Conservation (phyloP, 2,113 vertebrate species). For the Malurus melanocephalus region DNA sequence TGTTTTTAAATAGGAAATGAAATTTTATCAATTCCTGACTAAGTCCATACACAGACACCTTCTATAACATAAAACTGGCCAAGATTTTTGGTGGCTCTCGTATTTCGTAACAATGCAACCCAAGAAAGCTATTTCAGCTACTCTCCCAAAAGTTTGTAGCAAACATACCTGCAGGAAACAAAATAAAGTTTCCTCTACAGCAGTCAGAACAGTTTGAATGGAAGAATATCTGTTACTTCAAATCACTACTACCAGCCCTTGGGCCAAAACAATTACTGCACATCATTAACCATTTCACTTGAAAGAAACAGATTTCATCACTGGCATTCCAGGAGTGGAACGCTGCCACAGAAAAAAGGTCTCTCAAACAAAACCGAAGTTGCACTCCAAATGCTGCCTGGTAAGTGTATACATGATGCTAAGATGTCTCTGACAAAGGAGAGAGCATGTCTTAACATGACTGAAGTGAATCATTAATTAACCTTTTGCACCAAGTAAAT, state of each 20-base stretch:
- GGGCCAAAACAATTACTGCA: not conserved
- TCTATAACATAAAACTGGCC: not conserved
- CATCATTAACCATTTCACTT: not conserved
- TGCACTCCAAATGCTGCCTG: not conserved
- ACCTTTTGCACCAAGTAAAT: not conserved
- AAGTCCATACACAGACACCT: not conserved
- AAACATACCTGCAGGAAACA: not conserved
- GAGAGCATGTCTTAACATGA: not conserved
- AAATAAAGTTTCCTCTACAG: not conserved
- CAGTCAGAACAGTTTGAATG: not conserved
- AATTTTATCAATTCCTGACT: not conserved
- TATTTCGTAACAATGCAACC: not conserved
- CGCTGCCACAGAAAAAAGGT: not conserved
- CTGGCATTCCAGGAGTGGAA: not conserved
- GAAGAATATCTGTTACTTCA: not conserved
- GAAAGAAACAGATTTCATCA: not conserved
- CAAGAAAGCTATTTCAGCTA: not conserved
- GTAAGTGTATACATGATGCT: not conserved
- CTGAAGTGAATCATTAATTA: not conserved
- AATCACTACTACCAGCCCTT: not conserved
- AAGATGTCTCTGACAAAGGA: not conserved
- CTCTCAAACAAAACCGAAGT: not conserved
- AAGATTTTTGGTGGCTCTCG: not conserved
- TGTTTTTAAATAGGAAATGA: not conserved
- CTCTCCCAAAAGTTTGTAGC: not conserved